Evolutionary conservation across 2,113 vertebrate species (phyloP).

Genomic region (Pleuronectes platessa): DNA sequence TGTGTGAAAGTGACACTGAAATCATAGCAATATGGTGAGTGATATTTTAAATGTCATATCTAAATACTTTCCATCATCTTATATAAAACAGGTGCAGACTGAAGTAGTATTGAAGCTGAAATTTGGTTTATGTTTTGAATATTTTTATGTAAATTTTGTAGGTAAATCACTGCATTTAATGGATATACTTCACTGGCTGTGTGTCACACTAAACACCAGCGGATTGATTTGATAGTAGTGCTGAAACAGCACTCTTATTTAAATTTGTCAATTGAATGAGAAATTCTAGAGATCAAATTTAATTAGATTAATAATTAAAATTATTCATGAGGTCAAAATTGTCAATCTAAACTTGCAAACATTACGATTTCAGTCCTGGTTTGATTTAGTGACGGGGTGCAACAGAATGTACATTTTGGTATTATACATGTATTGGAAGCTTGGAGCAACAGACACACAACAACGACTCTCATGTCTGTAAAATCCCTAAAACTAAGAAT

Average conservation of each 20-base stretch:
- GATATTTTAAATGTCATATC: slow-evolving; percentile 46
- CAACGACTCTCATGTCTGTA: too few relatives aligned
- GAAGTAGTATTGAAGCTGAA: slow-evolving; percentile 8
- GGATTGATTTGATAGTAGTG: not conserved
- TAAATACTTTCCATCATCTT: slow-evolving; percentile 49
- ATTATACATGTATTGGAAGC: too few relatives aligned
- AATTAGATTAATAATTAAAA: not conserved
- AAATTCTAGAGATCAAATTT: too few relatives aligned
- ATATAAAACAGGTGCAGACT: slow-evolving; percentile 7
- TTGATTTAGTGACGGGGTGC: too few relatives aligned
- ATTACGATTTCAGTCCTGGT: not conserved
- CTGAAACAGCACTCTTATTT: not conserved
- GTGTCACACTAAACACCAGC: too few relatives aligned
- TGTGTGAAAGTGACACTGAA: slow-evolving; percentile 45
- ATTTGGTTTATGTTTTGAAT: not conserved
- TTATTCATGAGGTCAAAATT: slow-evolving; percentile 9
- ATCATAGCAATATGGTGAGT: slow-evolving; percentile 48
- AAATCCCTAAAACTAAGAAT: too few relatives aligned
- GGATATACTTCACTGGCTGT: too few relatives aligned
- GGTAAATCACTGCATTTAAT: not conserved
- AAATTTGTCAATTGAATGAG: not conserved
- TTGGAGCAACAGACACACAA: too few relatives aligned
- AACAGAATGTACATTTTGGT: not conserved
- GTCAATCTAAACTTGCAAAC: not conserved
- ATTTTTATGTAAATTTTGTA: not conserved